These are phyloP conservation scores for Acropternis orthonyx DNA, from an alignment of 2,797 vertebrate genomes.

Conservation along the genomic window DNA sequence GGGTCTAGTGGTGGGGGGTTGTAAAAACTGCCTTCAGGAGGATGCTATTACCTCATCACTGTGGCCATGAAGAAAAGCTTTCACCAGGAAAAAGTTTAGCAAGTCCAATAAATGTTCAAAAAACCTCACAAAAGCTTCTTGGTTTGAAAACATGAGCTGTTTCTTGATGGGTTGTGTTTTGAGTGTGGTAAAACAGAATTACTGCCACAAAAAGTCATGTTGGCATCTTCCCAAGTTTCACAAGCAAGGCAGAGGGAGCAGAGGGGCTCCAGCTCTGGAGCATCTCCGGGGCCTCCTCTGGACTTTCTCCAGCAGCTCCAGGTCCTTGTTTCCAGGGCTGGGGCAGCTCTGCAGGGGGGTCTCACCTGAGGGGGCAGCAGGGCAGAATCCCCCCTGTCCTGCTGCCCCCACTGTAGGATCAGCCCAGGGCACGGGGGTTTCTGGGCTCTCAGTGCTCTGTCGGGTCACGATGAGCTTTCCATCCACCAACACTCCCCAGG, in stretches of 20 bases:
- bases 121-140: neutral
- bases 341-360: neutral
- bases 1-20: neutral
- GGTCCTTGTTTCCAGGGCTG: accelerated
- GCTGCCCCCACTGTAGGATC: neutral
- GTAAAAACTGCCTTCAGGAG: neutral
- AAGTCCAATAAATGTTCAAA: neutral
- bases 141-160: neutral
- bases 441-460: accelerated
- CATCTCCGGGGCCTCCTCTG: neutral
- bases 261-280: neutral
- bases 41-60: neutral
- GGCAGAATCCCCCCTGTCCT: neutral
- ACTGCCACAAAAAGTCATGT: accelerated
- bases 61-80: neutral
- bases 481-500: too few species aligned
- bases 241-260: neutral
- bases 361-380: neutral
- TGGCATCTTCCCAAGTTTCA: neutral
- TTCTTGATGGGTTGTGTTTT: neutral
- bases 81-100: neutral
- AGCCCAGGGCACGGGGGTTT: neutral
- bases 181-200: neutral
- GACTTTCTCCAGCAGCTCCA: neutral
- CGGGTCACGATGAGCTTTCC: neutral